Evolutionary conservation across 2,113 vertebrate species (phyloP).

Genomic region (Tetrao urogallus): DNA sequence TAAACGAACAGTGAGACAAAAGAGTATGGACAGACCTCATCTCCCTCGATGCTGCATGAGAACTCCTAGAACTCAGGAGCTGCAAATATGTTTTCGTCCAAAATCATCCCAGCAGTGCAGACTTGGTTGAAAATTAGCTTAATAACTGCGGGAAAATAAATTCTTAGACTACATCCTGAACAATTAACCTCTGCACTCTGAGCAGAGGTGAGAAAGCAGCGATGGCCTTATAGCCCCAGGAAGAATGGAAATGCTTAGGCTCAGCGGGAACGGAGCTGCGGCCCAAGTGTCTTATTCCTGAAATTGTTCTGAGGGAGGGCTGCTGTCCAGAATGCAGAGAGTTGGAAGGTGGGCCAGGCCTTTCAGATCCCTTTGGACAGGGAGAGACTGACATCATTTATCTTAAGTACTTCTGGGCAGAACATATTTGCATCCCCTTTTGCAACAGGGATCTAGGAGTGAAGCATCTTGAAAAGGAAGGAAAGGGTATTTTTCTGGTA

Average conservation of each 20-base stretch:
- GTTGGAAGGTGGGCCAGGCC: background rate
- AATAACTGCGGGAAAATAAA: background rate
- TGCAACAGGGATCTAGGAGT: background rate
- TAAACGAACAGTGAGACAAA: background rate
- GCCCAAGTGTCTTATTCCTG: background rate
- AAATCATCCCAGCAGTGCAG: background rate
- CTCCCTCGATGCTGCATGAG: background rate
- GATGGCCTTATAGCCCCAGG: background rate
- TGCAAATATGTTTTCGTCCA: background rate
- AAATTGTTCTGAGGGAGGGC: background rate
- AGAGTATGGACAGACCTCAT: background rate
- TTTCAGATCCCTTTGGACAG: background rate
- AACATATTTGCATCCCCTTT: rapidly evolving
- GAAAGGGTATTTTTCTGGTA: background rate
- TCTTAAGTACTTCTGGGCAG: background rate
- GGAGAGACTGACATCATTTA: rapidly evolving
- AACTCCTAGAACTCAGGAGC: background rate
- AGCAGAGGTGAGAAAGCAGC: background rate
- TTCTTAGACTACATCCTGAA: background rate
- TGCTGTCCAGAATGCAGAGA: background rate
- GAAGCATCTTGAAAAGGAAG: background rate
- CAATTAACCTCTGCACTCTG: background rate
- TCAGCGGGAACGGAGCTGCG: background rate
- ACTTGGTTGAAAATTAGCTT: background rate
- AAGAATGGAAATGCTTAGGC: background rate